Conservation (phyloP, 2,113 vertebrate species). For the Microtus ochrogaster region DNA sequence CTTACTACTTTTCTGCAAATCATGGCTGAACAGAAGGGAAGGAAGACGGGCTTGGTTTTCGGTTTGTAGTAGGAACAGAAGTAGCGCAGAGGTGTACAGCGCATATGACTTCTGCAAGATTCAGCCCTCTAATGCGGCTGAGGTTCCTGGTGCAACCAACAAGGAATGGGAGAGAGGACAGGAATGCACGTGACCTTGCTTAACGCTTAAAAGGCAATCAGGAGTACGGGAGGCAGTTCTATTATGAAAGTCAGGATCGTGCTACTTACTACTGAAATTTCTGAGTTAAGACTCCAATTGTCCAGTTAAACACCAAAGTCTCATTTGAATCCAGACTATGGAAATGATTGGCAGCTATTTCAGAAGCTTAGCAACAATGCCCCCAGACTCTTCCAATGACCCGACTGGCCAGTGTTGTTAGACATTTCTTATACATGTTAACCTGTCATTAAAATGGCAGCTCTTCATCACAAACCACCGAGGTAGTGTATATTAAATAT, state of each 20-base stretch:
- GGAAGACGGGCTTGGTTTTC: conserved; percentile 12
- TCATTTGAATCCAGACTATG: conserved; percentile 9
- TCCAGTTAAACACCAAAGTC: neutral
- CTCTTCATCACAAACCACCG: conserved; percentile 40
- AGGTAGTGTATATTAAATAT: conserved; percentile 39
- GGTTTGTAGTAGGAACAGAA: neutral
- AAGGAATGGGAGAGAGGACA: neutral
- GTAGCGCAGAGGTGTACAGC: neutral
- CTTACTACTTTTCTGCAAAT: conserved; percentile 42
- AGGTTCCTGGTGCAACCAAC: neutral
- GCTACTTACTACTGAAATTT: conserved; percentile 7
- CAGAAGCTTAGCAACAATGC: neutral
- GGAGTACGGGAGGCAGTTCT: neutral
- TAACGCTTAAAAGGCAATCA: conserved; percentile 1
- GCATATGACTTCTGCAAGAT: conserved; percentile 18
- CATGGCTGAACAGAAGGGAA: conserved; percentile 35
- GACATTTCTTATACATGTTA: conserved; percentile 8
- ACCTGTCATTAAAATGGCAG: conserved; percentile 9
- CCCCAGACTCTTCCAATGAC: neutral
- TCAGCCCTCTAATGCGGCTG: neutral
- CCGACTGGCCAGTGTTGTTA: neutral
- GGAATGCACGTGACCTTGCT: neutral
- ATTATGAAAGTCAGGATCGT: neutral
- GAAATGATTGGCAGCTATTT: neutral
- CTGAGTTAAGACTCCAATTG: conserved; percentile 14